Evolutionary conservation across 1,140 invertebrate genomes (phyloP).

Genomic region (Lepidotrigona ventralis): DNA sequence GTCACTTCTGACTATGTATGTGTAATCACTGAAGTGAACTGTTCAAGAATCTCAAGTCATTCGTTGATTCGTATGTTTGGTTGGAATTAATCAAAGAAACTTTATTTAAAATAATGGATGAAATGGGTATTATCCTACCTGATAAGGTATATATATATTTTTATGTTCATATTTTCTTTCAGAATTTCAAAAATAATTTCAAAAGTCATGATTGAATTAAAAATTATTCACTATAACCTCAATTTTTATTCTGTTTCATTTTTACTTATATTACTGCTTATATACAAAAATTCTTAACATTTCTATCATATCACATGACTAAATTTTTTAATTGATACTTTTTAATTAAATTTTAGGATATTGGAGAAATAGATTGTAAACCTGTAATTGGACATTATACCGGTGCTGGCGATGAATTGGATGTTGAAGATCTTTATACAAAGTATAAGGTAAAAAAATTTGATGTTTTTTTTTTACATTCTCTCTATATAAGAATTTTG

Average conservation of each 20-base stretch:
- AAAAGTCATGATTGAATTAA: constrained; percentile 8
- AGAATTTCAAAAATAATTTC: not conserved
- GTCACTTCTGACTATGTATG: constrained; percentile 3
- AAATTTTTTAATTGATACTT: no score
- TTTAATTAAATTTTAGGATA: constrained; percentile 79
- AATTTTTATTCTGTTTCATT: constrained; percentile 9
- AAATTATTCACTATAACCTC: constrained; percentile 26
- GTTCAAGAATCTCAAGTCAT: constrained; percentile 60
- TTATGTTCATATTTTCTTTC: not conserved
- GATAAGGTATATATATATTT: constrained; percentile 83
- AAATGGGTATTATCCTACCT: constrained; percentile 85
- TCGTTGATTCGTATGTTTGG: constrained; percentile 17
- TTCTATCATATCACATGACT: constrained; percentile 17
- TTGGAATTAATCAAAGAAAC: not conserved
- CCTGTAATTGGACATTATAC: constrained; percentile 79
- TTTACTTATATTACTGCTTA: not conserved
- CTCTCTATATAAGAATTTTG: constrained; percentile 26
- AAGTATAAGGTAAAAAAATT: constrained; percentile 89
- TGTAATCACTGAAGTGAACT: not conserved
- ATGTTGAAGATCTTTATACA: constrained; percentile 95
- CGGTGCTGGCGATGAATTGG: constrained; percentile 86
- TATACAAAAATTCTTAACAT: not conserved
- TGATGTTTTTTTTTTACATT: not conserved
- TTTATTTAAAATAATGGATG: constrained; percentile 81
- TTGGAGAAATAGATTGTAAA: constrained; percentile 82